Conservation (phyloP, 2,797 vertebrate genomes). For the Acestrorhynchus altus region DNA sequence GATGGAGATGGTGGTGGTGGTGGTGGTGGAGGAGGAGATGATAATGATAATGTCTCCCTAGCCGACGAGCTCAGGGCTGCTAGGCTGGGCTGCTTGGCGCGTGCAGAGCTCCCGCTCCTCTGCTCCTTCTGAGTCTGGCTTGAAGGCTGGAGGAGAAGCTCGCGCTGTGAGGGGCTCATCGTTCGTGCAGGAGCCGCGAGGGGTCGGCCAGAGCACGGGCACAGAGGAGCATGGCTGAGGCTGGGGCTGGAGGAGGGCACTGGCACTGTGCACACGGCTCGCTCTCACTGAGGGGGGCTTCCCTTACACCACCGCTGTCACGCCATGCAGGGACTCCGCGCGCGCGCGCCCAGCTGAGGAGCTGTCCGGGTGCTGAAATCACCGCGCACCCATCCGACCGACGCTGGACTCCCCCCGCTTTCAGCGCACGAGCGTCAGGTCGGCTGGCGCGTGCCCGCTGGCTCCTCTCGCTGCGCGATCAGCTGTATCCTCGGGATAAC, state of each 20-base stretch:
- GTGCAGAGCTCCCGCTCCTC: conserved; percentile 72
- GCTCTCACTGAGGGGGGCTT: conserved; percentile 61
- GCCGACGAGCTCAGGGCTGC: conserved; percentile 74
- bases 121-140: conserved; percentile 51
- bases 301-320: conserved; percentile 68
- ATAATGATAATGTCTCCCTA: conserved; percentile 67
- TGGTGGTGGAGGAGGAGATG: background rate
- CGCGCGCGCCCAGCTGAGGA: conserved; percentile 67
- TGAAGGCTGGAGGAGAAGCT: conserved; percentile 68
- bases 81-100: conserved; percentile 68
- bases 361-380: conserved; percentile 80
- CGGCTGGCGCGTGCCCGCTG: background rate
- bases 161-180: conserved; percentile 72
- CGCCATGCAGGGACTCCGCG: conserved; percentile 70
- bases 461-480: background rate
- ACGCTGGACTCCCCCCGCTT: background rate
- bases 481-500: background rate
- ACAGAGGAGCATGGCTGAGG: conserved; percentile 24
- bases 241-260: conserved; percentile 58
- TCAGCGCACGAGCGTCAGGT: background rate
- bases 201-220: conserved; percentile 40
- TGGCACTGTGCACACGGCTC: conserved; percentile 53
- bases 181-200: conserved; percentile 69
- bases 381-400: background rate
- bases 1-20: conserved; percentile 1